Percentiles rank a stretch among this genome's conserved stretches.
Evolutionary conservation across 2,888 invertebrate species (phyloP).

Genomic region (Pherbina coryleti): DNA sequence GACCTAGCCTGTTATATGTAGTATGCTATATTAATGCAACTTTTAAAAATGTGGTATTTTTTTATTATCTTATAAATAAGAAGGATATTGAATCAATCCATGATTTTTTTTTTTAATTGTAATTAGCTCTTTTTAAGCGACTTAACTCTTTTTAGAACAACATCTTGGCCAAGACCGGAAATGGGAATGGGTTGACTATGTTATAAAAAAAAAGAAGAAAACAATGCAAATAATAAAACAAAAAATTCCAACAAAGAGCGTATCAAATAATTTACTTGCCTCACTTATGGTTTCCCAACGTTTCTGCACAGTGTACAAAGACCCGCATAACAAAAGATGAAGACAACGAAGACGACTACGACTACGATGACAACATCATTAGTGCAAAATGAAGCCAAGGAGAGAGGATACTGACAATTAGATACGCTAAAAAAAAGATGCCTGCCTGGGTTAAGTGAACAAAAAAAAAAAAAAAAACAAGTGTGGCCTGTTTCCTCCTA

Average conservation of each 20-base stretch:
- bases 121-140: too few species aligned
- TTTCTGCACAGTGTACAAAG: conserved; percentile 1
- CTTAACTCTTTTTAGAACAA: neutral
- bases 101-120: too few species aligned
- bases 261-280: conserved; percentile 9
- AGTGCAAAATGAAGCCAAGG: neutral
- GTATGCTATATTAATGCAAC: too few species aligned
- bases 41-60: too few species aligned
- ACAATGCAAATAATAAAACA: neutral
- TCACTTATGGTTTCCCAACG: conserved; percentile 22
- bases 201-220: neutral
- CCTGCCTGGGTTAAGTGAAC: neutral
- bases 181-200: neutral
- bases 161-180: neutral
- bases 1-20: too few species aligned
- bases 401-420: neutral
- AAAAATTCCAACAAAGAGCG: neutral
- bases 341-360: too few species aligned
- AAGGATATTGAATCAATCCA: too few species aligned
- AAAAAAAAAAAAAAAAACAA: neutral
- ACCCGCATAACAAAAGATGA: conserved; percentile 3
- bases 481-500: too few species aligned
- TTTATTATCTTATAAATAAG: too few species aligned
- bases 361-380: neutral
- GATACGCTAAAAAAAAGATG: neutral